Evolutionary conservation across 1,140 invertebrate genomes (phyloP), one percentile per base, ranked within the genome.

Genomic region (Acromyrmex echinatior): DNA sequence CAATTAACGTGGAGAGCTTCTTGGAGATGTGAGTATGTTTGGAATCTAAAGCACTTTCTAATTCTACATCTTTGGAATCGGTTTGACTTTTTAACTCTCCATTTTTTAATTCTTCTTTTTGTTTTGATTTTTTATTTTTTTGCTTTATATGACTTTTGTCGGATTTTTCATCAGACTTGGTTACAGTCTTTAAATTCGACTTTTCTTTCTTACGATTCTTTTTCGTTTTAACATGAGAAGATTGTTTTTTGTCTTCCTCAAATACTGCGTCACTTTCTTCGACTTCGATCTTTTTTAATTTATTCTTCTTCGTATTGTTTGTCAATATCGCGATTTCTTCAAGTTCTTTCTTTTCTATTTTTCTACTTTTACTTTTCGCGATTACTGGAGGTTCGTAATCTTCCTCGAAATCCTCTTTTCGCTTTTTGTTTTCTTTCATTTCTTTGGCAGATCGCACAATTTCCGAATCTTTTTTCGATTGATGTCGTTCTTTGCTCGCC

Each of bases 281-380:
- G 92, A 95, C 89, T 91, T 95, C 89, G 3, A 91, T 79, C 86
- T 93, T 96, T 93, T 89, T 95, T 91, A 88, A 87, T 91, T 92
- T 96, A 92, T 60, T 96, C 92, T 92, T 96, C 94, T 88, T 95
- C 89, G 92, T 93, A 92, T 92, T 96, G 94, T 95, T 96, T 81
- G 92, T 95, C 93, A 90, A 93, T 93, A 92, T 95, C 88, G 95
- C 95, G 91, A 92, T 92, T 94, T 94, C 95, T 93, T 94, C 96
- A 18, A 66, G 89, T 78, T 93, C 93, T 66, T 94, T 95, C 71
- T 94, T 95, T 45, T 94, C 94, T 21, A 93, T 94, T 81, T 94
- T 95, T 31, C 92, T 92, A 89, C 86, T 95, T 86, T 94, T 95
- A 65, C 87, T 93, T 76, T 94, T 95, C n/a, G 92, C 89, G 31